A percentile compares a stretch with the other conserved stretches of the same genome.
phyloP scores from a whole-genome alignment of 1,140 invertebrate species.

The Papilio glaucus region DNA sequence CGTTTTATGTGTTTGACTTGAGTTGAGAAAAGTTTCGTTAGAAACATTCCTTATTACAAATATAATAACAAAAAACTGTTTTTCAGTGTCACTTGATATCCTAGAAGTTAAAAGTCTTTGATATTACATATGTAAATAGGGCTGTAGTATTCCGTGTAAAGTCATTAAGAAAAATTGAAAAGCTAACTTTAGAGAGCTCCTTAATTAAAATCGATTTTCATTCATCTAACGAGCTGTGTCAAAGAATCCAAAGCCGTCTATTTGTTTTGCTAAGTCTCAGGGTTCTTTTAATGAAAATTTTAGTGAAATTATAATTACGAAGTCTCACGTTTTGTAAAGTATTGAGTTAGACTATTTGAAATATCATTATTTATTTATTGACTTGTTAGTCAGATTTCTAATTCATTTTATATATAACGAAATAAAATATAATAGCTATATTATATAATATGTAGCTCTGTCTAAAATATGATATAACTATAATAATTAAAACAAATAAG shows the following conservation, averaged over 20 bases:
- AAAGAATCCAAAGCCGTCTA: constrained; percentile 10
- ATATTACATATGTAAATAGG: too few species aligned
- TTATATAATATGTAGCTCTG: too few species aligned
- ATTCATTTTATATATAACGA: too few species aligned
- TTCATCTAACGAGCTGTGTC: constrained; percentile 9
- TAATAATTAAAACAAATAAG: too few species aligned
- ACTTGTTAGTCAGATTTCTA: not conserved
- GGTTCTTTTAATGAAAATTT: not conserved
- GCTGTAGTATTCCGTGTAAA: not conserved
- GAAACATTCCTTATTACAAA: too few species aligned
- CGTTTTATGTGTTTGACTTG: too few species aligned
- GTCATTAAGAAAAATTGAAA: not conserved
- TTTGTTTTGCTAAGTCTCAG: not conserved
- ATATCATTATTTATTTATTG: constrained; percentile 5
- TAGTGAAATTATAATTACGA: not conserved
- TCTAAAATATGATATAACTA: too few species aligned
- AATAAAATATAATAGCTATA: too few species aligned
- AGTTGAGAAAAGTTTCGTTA: too few species aligned
- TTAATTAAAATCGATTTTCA: constrained; percentile 17
- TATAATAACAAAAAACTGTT: too few species aligned
- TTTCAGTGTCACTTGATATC: too few species aligned
- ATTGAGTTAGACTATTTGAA: not conserved
- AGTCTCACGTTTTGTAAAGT: not conserved
- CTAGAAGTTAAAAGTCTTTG: too few species aligned
- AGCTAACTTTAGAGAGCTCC: not conserved